phyloP scores from a whole-genome alignment of 2,113 vertebrate genomes.

The Microcebus jonahi region DNA sequence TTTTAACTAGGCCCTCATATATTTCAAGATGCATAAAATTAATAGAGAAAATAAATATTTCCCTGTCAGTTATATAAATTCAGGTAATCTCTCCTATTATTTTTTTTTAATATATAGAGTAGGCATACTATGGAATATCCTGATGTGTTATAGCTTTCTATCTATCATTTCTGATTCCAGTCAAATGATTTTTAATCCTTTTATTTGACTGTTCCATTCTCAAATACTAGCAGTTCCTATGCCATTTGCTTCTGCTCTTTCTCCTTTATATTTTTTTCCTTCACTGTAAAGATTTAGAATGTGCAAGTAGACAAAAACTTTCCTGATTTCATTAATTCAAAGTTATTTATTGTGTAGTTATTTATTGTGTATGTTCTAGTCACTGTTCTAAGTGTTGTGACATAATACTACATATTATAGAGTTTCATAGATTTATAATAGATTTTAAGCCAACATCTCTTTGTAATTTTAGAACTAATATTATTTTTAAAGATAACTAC shows the following conservation, averaged over 20 bases:
- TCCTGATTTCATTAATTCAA: not conserved
- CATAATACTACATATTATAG: not conserved
- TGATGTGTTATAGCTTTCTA: not conserved
- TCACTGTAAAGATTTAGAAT: not conserved
- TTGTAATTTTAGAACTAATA: not conserved
- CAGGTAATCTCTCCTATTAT: not conserved
- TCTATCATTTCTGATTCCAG: not conserved
- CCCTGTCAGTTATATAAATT: not conserved
- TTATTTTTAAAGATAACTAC: not conserved
- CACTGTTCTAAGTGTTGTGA: not conserved
- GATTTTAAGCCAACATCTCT: not conserved
- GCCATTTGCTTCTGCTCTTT: not conserved
- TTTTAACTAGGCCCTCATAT: not conserved
- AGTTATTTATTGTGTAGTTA: not conserved
- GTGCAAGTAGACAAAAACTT: not conserved
- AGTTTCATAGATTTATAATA: not conserved
- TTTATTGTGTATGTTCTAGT: not conserved
- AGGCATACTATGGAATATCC: not conserved
- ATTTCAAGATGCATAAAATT: constrained; percentile 22
- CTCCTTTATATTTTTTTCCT: not conserved
- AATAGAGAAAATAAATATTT: constrained; percentile 32
- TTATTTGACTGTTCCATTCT: not conserved
- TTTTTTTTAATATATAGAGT: not conserved
- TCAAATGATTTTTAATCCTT: not conserved
- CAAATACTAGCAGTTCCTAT: not conserved